Evolutionary conservation across 2,113 vertebrate genomes (phyloP).

Genomic region (Gadus chalcogrammus): DNA sequence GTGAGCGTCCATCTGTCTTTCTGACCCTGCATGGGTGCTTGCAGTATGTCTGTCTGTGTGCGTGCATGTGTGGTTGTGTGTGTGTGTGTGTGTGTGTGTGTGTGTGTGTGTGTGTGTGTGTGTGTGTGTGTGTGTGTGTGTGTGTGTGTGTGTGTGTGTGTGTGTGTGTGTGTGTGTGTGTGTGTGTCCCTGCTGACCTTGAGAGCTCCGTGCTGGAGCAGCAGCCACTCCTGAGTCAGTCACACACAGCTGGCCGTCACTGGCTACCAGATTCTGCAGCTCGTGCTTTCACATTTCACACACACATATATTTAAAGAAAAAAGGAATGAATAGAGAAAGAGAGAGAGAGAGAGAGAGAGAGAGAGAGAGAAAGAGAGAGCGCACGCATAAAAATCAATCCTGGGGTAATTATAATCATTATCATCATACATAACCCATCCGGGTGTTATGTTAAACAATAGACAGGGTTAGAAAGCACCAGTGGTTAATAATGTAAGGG

Average conservation of each 20-base stretch:
- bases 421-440: no score
- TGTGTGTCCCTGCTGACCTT: slow-evolving; percentile 67
- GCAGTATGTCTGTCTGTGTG: slow-evolving; percentile 22
- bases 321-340: no score
- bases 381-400: no score
- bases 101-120: slow-evolving; percentile 20
- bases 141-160: slow-evolving; percentile 29
- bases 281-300: background rate
- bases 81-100: slow-evolving; percentile 38
- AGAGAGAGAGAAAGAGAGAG: no score
- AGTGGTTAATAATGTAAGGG: no score
- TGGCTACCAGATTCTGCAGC: slow-evolving; percentile 41
- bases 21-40: slow-evolving; percentile 17
- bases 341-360: no score
- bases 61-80: slow-evolving; percentile 25
- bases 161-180: slow-evolving; percentile 22
- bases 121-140: slow-evolving; percentile 32
- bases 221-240: slow-evolving; percentile 57
- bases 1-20: slow-evolving; percentile 22
- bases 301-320: background rate
- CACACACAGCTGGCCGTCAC: slow-evolving; percentile 53
- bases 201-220: slow-evolving; percentile 59
- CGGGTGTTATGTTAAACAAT: no score
- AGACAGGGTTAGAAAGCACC: no score
- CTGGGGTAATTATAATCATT: no score